Conservation (phyloP, 2,113 vertebrate genomes). For the Lathamus discolor region DNA sequence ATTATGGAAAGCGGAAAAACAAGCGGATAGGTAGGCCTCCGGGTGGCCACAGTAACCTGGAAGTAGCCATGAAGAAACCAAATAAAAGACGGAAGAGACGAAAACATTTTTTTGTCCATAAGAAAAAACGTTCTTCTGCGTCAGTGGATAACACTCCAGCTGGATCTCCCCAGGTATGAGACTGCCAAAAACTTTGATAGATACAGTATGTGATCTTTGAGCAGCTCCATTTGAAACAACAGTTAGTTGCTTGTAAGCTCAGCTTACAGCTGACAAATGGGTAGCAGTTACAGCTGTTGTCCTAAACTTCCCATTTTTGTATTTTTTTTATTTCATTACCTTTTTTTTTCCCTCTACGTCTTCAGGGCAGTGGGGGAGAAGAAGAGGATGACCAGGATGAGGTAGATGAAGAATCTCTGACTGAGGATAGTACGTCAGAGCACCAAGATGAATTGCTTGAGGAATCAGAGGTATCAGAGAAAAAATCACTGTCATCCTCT, state of each 20-base stretch:
- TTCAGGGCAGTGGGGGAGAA: conserved; percentile 90
- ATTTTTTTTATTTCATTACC: background rate
- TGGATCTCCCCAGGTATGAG: conserved; percentile 90
- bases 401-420: conserved; percentile 89
- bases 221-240: background rate
- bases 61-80: conserved; percentile 90
- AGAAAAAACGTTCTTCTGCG: conserved; percentile 91
- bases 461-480: conserved; percentile 90
- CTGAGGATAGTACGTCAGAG: conserved; percentile 90
- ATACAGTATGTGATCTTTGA: background rate
- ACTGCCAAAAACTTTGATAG: background rate
- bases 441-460: conserved; percentile 90
- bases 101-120: conserved; percentile 96
- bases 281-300: background rate
- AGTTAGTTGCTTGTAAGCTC: background rate
- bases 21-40: conserved; percentile 91
- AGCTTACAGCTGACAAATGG: background rate
- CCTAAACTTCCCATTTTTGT: background rate
- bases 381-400: conserved; percentile 89
- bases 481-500: conserved; percentile 87
- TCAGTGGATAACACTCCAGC: conserved; percentile 93
- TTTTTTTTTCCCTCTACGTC: background rate
- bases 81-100: conserved; percentile 92
- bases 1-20: conserved; percentile 94
- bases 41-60: conserved; percentile 89